Evolutionary conservation across 2,797 vertebrate genomes (phyloP).

Genomic region (Lutjanus argentimaculatus): DNA sequence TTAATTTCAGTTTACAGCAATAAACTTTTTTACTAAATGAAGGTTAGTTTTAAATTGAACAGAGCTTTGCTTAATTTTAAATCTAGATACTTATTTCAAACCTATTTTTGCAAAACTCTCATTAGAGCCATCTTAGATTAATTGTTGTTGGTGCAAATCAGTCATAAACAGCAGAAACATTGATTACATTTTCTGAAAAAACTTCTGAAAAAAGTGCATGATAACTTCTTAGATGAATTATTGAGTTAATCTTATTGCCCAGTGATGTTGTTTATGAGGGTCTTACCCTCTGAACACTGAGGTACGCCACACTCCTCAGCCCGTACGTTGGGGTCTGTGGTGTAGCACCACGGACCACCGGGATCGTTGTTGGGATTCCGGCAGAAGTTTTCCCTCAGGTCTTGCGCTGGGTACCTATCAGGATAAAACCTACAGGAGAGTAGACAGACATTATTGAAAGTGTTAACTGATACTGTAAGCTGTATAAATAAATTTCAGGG

Average conservation of each 20-base stretch:
- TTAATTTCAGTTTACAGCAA: too few species aligned
- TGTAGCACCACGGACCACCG: slow-evolving; percentile 98
- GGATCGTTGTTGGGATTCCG: slow-evolving; percentile 96
- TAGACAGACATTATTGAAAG: slow-evolving; percentile 55
- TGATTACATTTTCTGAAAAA: slow-evolving; percentile 17
- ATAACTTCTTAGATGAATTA: slow-evolving; percentile 1
- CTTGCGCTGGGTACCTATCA: slow-evolving; percentile 89
- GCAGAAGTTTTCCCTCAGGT: slow-evolving; percentile 96
- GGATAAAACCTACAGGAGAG: slow-evolving; percentile 87
- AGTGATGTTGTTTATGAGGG: background rate
- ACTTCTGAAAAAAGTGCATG: background rate
- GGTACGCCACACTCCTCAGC: slow-evolving; percentile 94
- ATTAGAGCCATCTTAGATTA: too few species aligned
- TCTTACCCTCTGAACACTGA: slow-evolving; percentile 94
- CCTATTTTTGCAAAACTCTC: too few species aligned
- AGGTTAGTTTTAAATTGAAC: too few species aligned
- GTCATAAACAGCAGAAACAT: slow-evolving; percentile 1
- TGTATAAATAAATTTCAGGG: slow-evolving; percentile 65
- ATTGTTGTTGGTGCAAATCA: too few species aligned
- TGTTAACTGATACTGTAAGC: slow-evolving; percentile 70
- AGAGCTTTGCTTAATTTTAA: too few species aligned
- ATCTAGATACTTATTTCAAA: too few species aligned
- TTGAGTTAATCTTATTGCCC: slow-evolving; percentile 6
- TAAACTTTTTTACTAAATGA: too few species aligned
- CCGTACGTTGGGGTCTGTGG: slow-evolving; percentile 91